Base-by-base conservation (phyloP, 2,888 invertebrate species). In the Agrotis segetum region DNA sequence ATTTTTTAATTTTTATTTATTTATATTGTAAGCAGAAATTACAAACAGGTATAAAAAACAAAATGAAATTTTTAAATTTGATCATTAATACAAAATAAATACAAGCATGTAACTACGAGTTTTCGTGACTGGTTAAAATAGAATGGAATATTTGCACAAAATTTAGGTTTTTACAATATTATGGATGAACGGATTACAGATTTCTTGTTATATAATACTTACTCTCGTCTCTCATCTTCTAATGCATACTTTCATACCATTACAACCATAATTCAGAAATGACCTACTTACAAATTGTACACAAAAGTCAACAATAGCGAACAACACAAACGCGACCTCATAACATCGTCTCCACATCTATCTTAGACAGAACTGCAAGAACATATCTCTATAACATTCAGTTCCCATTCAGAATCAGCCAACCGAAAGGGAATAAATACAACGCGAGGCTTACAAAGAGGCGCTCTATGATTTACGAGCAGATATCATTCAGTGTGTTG, bases 381-480 rank as follows among this genome's bases (percentile, higher is more conserved):
- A 83, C 65, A 68, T 74, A 77, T 77, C 85, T 82, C 77, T 87
- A 87, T 77, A 81, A 71, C 81, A 84, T 87, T 84, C 83, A 81
- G 80, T 70, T 81, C 78, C 83, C 84, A 89, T 91, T 90, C 88
- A 87, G 62, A 86, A 72, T 70, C 89, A 85, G 82, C 73, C 74
- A 82, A 79, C 72, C 77, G 75, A 78, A 83, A 84, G 83, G 84
- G 85, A 90, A 91, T 87, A 88, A 86, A 88, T 83, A 87, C 82
- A 85, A 80, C 83, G 82, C 77, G 82, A 74, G 67, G 46, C 65
- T 79, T 62, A 85, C 85, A 88, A 88, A 85, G 85, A 82, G 74
- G 66, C 84, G 77, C 85, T 85, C 82, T 89, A 90, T 92, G 91
- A 92, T 92, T 92, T 91, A 92, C 87, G 88, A 89, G 84, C 81